These are phyloP conservation scores for Haliclona indistincta DNA, from an alignment of 37 sponge, comb jelly and placozoan species.

Conservation along the genomic window DNA sequence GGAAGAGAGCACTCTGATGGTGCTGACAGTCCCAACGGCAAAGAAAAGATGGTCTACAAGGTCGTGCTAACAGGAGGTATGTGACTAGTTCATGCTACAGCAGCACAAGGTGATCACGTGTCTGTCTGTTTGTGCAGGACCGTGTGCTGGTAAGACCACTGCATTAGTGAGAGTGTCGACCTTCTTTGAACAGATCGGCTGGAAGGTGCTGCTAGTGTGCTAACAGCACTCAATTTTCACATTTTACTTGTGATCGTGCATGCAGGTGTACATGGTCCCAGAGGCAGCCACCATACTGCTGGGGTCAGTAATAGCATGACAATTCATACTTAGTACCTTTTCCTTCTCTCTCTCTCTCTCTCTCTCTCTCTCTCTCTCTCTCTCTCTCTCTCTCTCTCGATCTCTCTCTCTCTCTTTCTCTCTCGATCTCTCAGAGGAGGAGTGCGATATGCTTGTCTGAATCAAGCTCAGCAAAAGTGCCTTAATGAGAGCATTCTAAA, in stretches of 20 bases:
- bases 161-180: constrained; percentile 56
- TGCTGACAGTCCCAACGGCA: no score
- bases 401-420: not conserved
- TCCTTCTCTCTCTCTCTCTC: not conserved
- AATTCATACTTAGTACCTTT: no score
- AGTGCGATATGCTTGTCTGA: constrained; percentile 37
- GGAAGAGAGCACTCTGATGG: no score
- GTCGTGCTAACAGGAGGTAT: constrained; percentile 88
- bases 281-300: constrained; percentile 76
- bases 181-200: constrained; percentile 76
- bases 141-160: constrained; percentile 87
- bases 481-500: constrained; percentile 62
- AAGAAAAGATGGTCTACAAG: constrained; percentile 76
- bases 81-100: not conserved
- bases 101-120: not conserved
- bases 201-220: constrained; percentile 56
- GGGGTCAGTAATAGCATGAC: constrained; percentile 39
- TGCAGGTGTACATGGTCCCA: constrained; percentile 77
- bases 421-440: constrained; percentile 34
- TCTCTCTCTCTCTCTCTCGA: no score
- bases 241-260: not conserved
- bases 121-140: constrained; percentile 66
- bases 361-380: constrained; percentile 7
- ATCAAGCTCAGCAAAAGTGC: not conserved
- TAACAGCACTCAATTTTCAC: not conserved